A percentile compares a stretch with the other conserved stretches of the same genome.
phyloP scores from a whole-genome alignment of 2,797 vertebrate species.

The Xenopus petersii region DNA sequence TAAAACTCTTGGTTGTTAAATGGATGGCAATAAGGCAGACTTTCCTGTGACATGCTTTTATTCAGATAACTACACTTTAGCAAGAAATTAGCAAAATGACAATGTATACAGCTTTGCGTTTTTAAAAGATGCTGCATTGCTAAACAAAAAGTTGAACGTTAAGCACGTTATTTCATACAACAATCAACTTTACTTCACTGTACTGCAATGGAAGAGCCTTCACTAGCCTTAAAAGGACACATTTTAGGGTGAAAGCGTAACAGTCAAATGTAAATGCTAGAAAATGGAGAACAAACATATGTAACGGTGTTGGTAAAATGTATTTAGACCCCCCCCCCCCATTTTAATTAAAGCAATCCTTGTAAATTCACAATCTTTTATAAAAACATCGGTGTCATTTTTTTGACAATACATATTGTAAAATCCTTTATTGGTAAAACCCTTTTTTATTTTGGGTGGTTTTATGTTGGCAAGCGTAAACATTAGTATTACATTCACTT shows the following conservation, averaged over 20 bases:
- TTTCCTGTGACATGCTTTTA: constrained; percentile 73
- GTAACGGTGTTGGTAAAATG: constrained; percentile 1
- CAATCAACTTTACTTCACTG: constrained; percentile 50
- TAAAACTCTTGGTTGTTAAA: neutral
- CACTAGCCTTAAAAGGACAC: constrained; percentile 75
- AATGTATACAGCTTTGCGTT: constrained; percentile 70
- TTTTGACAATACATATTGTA: neutral
- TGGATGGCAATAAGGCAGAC: neutral
- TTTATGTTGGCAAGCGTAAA: neutral
- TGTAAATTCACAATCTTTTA: too few relatives aligned
- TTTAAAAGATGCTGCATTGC: constrained; percentile 59
- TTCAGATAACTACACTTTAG: constrained; percentile 69
- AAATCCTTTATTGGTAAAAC: neutral
- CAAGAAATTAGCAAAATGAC: constrained; percentile 71
- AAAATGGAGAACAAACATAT: neutral
- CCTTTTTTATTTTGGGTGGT: neutral
- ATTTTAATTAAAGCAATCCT: too few relatives aligned
- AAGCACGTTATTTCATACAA: constrained; percentile 21
- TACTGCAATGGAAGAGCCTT: constrained; percentile 67
- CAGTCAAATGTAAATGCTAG: constrained; percentile 52
- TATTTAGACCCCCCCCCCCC: too few relatives aligned
- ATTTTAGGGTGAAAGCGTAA: constrained; percentile 65
- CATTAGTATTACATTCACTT: constrained; percentile 20
- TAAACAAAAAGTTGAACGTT: constrained; percentile 28
- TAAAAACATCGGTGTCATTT: too few relatives aligned